Conservation (phyloP, 2,888 invertebrate species). For the Teleiodes luculella region DNA sequence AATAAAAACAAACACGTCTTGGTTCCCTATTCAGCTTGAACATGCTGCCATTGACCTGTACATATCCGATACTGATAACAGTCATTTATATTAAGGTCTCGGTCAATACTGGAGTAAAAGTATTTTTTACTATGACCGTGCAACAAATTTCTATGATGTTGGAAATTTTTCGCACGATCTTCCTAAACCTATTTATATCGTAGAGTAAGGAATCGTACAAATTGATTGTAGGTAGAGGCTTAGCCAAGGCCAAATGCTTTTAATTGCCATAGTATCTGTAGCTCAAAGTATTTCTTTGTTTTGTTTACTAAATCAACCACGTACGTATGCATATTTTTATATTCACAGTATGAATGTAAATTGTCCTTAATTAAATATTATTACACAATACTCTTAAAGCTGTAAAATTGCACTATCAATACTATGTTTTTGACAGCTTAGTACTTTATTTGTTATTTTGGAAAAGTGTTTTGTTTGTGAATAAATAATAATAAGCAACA, state of each 20-base stretch:
- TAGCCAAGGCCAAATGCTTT: constrained; percentile 39
- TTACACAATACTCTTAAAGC: no score
- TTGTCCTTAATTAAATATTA: no score
- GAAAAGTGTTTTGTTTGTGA: no score
- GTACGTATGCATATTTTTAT: neutral
- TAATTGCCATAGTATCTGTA: constrained; percentile 56
- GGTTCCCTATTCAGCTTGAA: constrained; percentile 14
- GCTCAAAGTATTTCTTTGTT: no score
- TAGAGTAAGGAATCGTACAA: constrained; percentile 48
- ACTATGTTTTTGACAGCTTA: no score
- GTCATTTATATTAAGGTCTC: constrained; percentile 3
- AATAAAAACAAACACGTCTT: neutral
- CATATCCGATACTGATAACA: constrained; percentile 7
- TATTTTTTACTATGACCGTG: neutral
- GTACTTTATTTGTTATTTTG: neutral
- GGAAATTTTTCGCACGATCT: constrained; percentile 12
- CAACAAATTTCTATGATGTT: constrained; percentile 5
- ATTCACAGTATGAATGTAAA: no score
- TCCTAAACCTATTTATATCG: constrained; percentile 23
- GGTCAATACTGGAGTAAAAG: neutral
- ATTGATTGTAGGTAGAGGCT: constrained; percentile 35
- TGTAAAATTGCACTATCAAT: no score
- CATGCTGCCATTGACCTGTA: constrained; percentile 6
- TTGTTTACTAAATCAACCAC: no score
- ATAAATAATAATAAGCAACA: no score